phyloP scores from a whole-genome alignment of 2,888 invertebrate species.

The Agrilus mali region DNA sequence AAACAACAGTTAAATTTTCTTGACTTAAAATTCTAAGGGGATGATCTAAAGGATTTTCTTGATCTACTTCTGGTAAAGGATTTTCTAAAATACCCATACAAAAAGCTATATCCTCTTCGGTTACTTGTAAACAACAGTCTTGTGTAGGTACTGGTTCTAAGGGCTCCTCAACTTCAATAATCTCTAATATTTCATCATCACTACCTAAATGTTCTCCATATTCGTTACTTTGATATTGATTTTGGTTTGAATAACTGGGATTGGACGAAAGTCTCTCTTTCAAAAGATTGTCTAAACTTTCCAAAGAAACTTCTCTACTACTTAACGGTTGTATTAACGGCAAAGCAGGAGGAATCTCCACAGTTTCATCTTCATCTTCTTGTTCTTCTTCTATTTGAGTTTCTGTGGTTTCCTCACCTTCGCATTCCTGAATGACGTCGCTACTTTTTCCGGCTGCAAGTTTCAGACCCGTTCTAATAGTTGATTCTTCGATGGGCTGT shows the following conservation, averaged over 20 bases:
- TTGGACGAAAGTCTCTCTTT: conserved; percentile 52
- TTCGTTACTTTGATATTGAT: conserved; percentile 30
- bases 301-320: conserved; percentile 71
- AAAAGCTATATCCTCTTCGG: conserved; percentile 83
- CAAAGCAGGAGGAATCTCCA: conserved; percentile 68
- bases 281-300: conserved; percentile 64
- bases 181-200: conserved; percentile 62
- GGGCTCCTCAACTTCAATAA: conserved; percentile 67
- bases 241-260: conserved; percentile 24
- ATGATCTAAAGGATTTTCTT: conserved; percentile 62
- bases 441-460: conserved; percentile 19
- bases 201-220: conserved; percentile 38
- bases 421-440: conserved; percentile 28
- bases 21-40: conserved; percentile 80
- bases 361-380: conserved; percentile 67
- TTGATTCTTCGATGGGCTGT: conserved; percentile 45
- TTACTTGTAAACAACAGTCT: conserved; percentile 79
- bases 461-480: conserved; percentile 49
- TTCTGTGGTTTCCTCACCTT: conserved; percentile 22
- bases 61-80: conserved; percentile 58
- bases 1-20: conserved; percentile 82
- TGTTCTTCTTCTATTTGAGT: conserved; percentile 41
- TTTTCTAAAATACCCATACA: conserved; percentile 65
- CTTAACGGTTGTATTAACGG: conserved; percentile 68
- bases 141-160: conserved; percentile 76